Percentiles rank a stretch among this genome's conserved stretches.
Evolutionary conservation across 2,888 invertebrate genomes (phyloP).

Genomic region (Metallyticus violacea): DNA sequence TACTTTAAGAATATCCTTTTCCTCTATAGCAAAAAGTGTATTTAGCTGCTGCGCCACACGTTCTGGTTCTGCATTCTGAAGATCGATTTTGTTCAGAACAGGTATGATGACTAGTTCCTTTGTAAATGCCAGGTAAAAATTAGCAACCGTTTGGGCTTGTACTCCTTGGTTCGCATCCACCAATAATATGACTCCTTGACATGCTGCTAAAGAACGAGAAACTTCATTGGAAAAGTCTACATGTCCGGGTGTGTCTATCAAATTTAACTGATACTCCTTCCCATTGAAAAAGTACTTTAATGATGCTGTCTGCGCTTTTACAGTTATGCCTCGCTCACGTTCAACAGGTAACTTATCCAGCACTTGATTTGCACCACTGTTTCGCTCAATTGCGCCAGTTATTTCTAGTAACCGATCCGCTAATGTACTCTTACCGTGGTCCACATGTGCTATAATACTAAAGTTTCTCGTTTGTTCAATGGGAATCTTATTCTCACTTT

Average conservation of each 20-base stretch:
- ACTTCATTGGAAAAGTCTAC: constrained; percentile 96
- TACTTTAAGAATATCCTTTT: constrained; percentile 70
- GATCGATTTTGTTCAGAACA: constrained; percentile 94
- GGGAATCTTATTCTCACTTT: constrained; percentile 37
- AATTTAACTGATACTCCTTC: constrained; percentile 78
- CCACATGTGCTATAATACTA: constrained; percentile 98
- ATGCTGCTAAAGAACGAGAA: constrained; percentile 84
- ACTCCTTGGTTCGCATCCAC: constrained; percentile 96
- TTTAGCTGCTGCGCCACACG: constrained; percentile 75
- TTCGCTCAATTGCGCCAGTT: constrained; percentile 74
- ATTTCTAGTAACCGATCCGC: constrained; percentile 93
- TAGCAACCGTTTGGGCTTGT: constrained; percentile 97
- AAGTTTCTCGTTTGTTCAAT: constrained; percentile 75
- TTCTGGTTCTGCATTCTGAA: constrained; percentile 86
- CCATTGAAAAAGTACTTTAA: constrained; percentile 69
- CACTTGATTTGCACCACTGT: constrained; percentile 66
- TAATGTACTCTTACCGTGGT: constrained; percentile 97
- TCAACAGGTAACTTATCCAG: constrained; percentile 82
- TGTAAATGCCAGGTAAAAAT: constrained; percentile 86
- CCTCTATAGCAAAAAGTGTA: constrained; percentile 76
- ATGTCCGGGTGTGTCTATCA: constrained; percentile 98
- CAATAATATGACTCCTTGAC: constrained; percentile 90
- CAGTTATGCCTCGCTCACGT: constrained; percentile 94
- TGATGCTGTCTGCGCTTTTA: constrained; percentile 95
- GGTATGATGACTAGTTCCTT: constrained; percentile 82